These are phyloP conservation scores for Eleutherodactylus coqui DNA, from an alignment of 2,797 vertebrate genomes.

Conservation along the genomic window DNA sequence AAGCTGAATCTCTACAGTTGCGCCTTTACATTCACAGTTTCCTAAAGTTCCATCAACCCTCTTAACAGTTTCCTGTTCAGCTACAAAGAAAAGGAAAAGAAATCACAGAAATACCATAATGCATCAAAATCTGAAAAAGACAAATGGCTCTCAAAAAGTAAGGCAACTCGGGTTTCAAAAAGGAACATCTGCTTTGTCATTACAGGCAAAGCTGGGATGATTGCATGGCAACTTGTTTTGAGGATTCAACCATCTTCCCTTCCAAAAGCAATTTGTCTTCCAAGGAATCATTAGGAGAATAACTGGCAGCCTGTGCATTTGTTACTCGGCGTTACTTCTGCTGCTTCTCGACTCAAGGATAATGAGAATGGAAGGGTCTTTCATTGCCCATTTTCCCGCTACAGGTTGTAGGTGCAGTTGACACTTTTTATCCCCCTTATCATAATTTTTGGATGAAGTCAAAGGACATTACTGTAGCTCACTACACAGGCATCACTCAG, in stretches of 20 bases:
- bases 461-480: conserved; percentile 4
- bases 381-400: background rate
- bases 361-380: conserved; percentile 55
- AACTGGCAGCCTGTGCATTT: conserved; percentile 64
- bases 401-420: conserved; percentile 18
- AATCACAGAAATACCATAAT: conserved; percentile 20
- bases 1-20: background rate
- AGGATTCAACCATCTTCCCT: conserved; percentile 62
- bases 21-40: background rate
- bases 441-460: background rate
- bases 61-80: background rate
- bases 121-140: conserved; percentile 60
- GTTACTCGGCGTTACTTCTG: conserved; percentile 45
- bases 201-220: conserved; percentile 59
- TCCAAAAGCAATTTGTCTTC: conserved; percentile 65
- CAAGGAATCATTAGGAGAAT: conserved; percentile 57
- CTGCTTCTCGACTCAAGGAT: conserved; percentile 40
- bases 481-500: background rate
- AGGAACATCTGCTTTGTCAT: conserved; percentile 65
- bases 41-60: background rate
- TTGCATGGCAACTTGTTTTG: conserved; percentile 43
- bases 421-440: background rate
- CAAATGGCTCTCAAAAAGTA: conserved; percentile 61
- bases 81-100: background rate
- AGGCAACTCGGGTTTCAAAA: conserved; percentile 64